phyloP scores from a whole-genome alignment of 2,888 invertebrate species.

The Hyposoter dolosus region DNA sequence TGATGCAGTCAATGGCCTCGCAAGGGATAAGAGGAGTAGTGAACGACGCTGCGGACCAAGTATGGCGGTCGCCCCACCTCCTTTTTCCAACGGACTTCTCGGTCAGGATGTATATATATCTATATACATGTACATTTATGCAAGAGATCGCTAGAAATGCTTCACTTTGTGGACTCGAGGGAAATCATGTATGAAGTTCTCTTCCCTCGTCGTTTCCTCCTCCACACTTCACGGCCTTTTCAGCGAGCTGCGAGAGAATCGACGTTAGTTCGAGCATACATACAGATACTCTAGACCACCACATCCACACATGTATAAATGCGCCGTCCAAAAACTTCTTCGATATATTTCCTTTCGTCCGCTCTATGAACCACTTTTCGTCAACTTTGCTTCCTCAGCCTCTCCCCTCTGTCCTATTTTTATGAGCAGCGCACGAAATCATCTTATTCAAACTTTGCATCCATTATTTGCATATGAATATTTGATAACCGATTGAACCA shows the following conservation, averaged over 20 bases:
- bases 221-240: slow-evolving; percentile 72
- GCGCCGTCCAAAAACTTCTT: slow-evolving; percentile 47
- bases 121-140: slow-evolving; percentile 46
- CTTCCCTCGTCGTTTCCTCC: slow-evolving; percentile 71
- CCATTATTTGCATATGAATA: slow-evolving; percentile 31
- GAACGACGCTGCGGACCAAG: slow-evolving; percentile 63
- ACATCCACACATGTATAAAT: slow-evolving; percentile 12
- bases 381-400: slow-evolving; percentile 29
- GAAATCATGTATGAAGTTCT: slow-evolving; percentile 84
- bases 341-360: slow-evolving; percentile 51
- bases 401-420: slow-evolving; percentile 41
- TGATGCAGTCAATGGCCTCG: slow-evolving; percentile 61
- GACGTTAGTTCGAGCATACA: slow-evolving; percentile 54
- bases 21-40: slow-evolving; percentile 28
- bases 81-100: slow-evolving; percentile 69
- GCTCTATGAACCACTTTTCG: slow-evolving; percentile 46
- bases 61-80: slow-evolving; percentile 70
- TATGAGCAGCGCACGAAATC: slow-evolving; percentile 31
- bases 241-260: slow-evolving; percentile 60
- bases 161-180: slow-evolving; percentile 82
- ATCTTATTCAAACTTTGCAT: slow-evolving; percentile 49
- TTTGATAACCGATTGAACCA: background rate
- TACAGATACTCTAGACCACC: background rate
- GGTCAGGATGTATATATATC: slow-evolving; percentile 11
- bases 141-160: slow-evolving; percentile 82